A percentile compares a stretch with the other conserved stretches of the same genome.
Evolutionary conservation across 2,113 vertebrate species (phyloP).

Genomic region (Thymallus thymallus): DNA sequence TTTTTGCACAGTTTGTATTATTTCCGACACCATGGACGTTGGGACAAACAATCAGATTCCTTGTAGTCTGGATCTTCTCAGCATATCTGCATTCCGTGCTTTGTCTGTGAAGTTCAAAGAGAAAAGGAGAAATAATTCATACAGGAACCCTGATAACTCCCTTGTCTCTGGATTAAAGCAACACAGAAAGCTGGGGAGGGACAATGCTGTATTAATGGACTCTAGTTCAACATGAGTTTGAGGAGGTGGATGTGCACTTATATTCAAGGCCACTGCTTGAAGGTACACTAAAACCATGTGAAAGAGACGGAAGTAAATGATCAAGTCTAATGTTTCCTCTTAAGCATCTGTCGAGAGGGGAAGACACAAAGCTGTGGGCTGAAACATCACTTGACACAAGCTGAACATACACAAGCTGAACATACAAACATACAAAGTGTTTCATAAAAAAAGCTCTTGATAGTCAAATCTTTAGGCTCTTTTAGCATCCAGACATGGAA

Average conservation of each 20-base stretch:
- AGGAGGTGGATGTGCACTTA: not conserved
- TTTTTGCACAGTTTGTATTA: not conserved
- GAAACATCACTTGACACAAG: slow-evolving; percentile 12
- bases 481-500: too few species aligned
- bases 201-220: not conserved
- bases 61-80: not conserved
- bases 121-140: slow-evolving; percentile 42
- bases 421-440: too few species aligned
- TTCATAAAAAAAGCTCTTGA: too few species aligned
- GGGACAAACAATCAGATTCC: slow-evolving; percentile 26
- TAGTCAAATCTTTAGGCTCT: too few species aligned
- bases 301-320: not conserved
- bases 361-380: not conserved
- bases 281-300: not conserved
- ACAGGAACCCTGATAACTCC: slow-evolving; percentile 20
- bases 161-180: slow-evolving; percentile 23
- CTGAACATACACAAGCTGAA: too few species aligned
- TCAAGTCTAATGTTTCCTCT: too few species aligned
- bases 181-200: not conserved
- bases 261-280: not conserved
- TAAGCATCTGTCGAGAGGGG: too few species aligned
- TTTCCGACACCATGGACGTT: slow-evolving; percentile 6
- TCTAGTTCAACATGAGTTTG: not conserved
- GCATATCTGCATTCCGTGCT: slow-evolving; percentile 43
- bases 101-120: slow-evolving; percentile 52